Base-by-base conservation (phyloP, 2,888 invertebrate species). In the Apotomis capreana region DNA sequence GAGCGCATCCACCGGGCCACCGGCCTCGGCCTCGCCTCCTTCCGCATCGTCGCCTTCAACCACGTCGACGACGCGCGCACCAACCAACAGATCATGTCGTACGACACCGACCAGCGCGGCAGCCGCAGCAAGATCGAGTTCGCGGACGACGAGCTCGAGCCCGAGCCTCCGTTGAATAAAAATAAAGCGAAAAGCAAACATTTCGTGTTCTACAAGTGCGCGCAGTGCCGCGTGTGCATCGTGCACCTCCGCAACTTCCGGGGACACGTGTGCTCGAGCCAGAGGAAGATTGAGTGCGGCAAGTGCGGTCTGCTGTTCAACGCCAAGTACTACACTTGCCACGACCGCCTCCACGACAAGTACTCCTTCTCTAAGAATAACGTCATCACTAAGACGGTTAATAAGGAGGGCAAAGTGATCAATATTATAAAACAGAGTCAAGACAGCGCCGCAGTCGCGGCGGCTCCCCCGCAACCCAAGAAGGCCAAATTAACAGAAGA, bases 41-140 rank as follows among this genome's bases (percentile, higher is more conserved):
- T 79, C 2, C 74, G 75, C 10, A 75, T 82, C 1, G 69, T 83
- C 0, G 67, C 68, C 0, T 84, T 84, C 26, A 81, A 80, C 15
- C 57, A 74, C 4, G 13, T 65, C 0, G 73, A 69, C 0, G 78
- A 80, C 36, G 68, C 49, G 0, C 64, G 68, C 0, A 67, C 74
- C 0, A 79, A 80, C 13, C 65, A 68, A n/a, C 69, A 74, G 0
- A 26, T 78, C 5, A 65, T 74, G 52, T 64, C 70, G 0, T 54
- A 65, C 13, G 59, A 64, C 37, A 12, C 54, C 13, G 59, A 15
- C 13, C 52, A 49, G 8, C 46, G 12, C 5, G 65, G 57, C 6
- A 65, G 65, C 36, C 55, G 26, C n/a, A 65, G 46, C 36, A 65
- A 26, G 9, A 65, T 65, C 26, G 55, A 26, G 10, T 65, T 65